Base-by-base conservation (phyloP, 2,797 vertebrate species). In the Sebastolobus alascanus region DNA sequence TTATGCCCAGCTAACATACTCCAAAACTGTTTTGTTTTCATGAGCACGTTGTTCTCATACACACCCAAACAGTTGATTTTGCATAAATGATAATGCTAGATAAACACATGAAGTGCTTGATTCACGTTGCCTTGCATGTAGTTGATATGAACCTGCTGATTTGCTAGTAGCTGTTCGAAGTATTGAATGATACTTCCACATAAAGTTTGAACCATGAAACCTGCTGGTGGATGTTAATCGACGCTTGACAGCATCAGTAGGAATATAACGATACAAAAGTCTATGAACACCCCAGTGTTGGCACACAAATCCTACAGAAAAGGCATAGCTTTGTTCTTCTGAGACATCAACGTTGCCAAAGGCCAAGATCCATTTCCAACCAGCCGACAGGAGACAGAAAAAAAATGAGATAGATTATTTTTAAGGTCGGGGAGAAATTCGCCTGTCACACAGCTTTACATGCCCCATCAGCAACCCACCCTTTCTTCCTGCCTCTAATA, bases 361-460 rank as follows among this genome's bases (percentile, higher is more conserved):
- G 11, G n/a, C 59, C n/a, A 5, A 56, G 37, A 77, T 67, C 8
- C 0, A n/a, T 79, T 86, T 68, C 75, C 37, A 64, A 18, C 20
- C 67, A 50, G 67, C 61, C 75, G 22, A 63, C 6, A 1, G 31
- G 31, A 75, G 67, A 54, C 18, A 1, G 18, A 69, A 68, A 80
- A 68, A 46, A 77, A 68, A 73, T 64, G 0, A 33, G 31, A 59
- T 27, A n/a, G 0, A 1, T 33, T 63, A 68, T 68, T 68, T 66
- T 68, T 59, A n/a, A 40, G 35, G 27, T 56, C 4, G 7, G 35
- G 4, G 38, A 73, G 65, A 61, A 72, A 70, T 75, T 61, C 50
- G 43, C 55, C 69, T 70, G 79, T 84, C 72, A 70, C 46, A 58
- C 35, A 29, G 70, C 69, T 84, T 84, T 66, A 72, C 20, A 18